phyloP scores from a whole-genome alignment of 2,113 vertebrate genomes.

The Galemys pyrenaicus region DNA sequence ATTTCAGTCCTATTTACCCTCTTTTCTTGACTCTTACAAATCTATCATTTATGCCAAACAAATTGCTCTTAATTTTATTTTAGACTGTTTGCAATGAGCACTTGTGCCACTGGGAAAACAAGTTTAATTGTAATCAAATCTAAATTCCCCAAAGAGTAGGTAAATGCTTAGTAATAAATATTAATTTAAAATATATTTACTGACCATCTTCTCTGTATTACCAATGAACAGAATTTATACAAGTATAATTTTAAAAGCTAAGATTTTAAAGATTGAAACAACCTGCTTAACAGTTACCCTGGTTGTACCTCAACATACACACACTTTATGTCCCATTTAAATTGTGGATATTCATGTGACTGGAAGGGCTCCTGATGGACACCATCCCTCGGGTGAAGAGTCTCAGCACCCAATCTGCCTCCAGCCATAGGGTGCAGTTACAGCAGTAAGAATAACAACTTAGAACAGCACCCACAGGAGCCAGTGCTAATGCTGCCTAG shows the following conservation, averaged over 20 bases:
- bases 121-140: constrained; percentile 47
- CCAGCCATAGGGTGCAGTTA: too few relatives aligned
- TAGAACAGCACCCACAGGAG: too few relatives aligned
- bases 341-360: constrained; percentile 8
- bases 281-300: neutral
- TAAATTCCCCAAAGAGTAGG: neutral
- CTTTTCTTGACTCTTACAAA: neutral
- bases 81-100: neutral
- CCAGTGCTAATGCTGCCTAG: too few relatives aligned
- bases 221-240: neutral
- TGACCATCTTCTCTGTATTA: neutral
- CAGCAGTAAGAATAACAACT: too few relatives aligned
- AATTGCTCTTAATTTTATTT: neutral
- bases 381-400: too few relatives aligned
- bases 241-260: constrained; percentile 41
- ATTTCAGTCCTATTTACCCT: neutral
- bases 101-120: constrained; percentile 15
- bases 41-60: neutral
- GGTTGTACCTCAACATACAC: neutral
- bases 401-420: too few relatives aligned
- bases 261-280: neutral
- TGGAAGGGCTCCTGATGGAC: too few relatives aligned
- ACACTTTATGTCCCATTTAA: constrained; percentile 27
- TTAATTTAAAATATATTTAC: constrained; percentile 20
- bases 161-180: constrained; percentile 20